These are phyloP conservation scores for Torymus texanus DNA, from an alignment of 2,888 invertebrate genomes.

Conservation along the genomic window DNA sequence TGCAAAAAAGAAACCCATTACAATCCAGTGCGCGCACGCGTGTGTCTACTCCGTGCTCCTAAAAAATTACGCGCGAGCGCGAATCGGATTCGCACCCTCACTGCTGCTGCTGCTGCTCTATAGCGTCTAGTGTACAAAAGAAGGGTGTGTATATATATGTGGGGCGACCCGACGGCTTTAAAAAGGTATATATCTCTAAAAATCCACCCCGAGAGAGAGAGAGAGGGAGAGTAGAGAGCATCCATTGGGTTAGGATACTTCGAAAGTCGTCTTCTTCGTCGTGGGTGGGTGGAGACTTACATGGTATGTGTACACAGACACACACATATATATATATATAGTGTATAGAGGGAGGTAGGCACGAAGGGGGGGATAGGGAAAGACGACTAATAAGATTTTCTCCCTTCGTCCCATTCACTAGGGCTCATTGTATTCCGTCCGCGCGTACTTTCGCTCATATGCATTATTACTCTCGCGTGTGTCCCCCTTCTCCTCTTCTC, in stretches of 20 bases:
- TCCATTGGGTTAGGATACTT: no score
- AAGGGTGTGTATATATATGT: no score
- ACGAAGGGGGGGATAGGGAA: neutral
- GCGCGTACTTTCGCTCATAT: constrained; percentile 13
- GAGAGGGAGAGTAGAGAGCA: no score
- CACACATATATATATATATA: no score
- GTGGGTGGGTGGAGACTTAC: neutral
- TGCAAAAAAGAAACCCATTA: constrained; percentile 19
- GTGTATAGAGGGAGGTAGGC: neutral
- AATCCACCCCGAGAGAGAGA: no score
- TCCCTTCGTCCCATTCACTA: constrained; percentile 20
- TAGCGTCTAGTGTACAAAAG: no score
- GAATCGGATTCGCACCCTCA: constrained; percentile 46
- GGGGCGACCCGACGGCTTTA: no score
- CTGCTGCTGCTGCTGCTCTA: neutral
- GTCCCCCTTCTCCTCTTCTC: neutral
- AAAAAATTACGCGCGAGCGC: constrained; percentile 22
- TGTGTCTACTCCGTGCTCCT: neutral
- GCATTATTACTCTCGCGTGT: constrained; percentile 16
- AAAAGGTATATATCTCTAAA: no score
- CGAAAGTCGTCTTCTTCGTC: neutral
- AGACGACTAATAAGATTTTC: constrained; percentile 48
- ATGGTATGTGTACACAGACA: neutral
- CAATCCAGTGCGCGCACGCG: constrained; percentile 6
- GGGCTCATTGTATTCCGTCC: constrained; percentile 19